These are phyloP conservation scores for Glyphotaelius pellucidus DNA, from an alignment of 2,888 invertebrate genomes.

Conservation along the genomic window DNA sequence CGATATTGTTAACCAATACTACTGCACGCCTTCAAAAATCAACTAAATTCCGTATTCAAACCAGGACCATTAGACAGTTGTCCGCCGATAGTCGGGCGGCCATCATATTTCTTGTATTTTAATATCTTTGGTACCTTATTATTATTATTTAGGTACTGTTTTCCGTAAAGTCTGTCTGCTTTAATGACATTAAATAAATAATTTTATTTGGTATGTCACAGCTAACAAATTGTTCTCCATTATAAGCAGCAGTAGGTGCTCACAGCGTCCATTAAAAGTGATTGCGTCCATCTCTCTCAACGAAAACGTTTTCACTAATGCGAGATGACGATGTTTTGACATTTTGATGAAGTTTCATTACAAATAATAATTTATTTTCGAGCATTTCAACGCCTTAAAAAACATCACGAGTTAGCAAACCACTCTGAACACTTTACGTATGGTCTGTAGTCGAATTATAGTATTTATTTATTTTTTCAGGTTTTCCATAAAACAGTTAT, in stretches of 20 bases:
- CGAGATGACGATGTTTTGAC: not conserved
- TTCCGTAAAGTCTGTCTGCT: no score
- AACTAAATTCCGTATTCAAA: no score
- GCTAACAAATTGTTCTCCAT: not conserved
- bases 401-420: not conserved
- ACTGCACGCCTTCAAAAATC: no score
- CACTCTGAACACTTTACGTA: not conserved
- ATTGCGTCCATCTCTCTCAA: not conserved
- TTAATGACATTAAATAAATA: not conserved
- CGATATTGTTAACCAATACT: no score
- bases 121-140: no score
- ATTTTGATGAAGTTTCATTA: not conserved
- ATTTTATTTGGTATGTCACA: not conserved
- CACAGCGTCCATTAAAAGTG: not conserved
- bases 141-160: no score
- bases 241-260: not conserved
- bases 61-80: no score
- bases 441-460: not conserved
- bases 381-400: not conserved
- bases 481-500: no score
- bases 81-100: no score
- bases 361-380: not conserved
- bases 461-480: not conserved
- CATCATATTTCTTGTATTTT: no score
- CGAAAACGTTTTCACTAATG: not conserved